Conservation (phyloP, 2,888 invertebrate genomes). For the Pandemis corylana region DNA sequence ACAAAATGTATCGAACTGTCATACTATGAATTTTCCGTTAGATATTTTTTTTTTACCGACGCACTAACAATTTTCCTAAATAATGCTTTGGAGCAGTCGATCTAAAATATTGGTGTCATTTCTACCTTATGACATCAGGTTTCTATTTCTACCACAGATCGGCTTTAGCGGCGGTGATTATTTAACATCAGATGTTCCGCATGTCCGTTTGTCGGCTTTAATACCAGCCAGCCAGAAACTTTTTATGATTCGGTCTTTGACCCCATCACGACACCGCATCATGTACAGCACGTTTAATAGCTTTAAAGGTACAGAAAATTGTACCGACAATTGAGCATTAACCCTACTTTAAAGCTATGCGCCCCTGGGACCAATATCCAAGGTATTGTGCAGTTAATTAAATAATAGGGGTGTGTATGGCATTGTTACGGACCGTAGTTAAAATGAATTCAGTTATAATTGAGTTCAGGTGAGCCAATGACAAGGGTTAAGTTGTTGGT, state of each 20-base stretch:
- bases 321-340: neutral
- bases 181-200: too few relatives aligned
- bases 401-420: constrained; percentile 5
- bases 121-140: too few relatives aligned
- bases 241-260: neutral
- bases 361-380: neutral
- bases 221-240: neutral
- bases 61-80: too few relatives aligned
- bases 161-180: too few relatives aligned
- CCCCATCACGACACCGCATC: neutral
- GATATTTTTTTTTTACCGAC: too few relatives aligned
- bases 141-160: too few relatives aligned
- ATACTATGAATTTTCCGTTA: too few relatives aligned
- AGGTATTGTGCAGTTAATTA: constrained; percentile 14
- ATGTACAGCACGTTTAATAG: neutral
- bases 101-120: too few relatives aligned
- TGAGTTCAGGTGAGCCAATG: constrained; percentile 1
- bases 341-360: neutral
- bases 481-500: neutral
- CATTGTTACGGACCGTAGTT: neutral
- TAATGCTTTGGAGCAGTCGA: too few relatives aligned
- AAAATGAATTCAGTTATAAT: constrained; percentile 2
- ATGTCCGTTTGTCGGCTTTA: too few relatives aligned
- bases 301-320: neutral
- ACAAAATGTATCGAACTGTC: too few relatives aligned